Base-by-base conservation (phyloP, 1,140 invertebrate genomes). In the Adelges cooleyi region DNA sequence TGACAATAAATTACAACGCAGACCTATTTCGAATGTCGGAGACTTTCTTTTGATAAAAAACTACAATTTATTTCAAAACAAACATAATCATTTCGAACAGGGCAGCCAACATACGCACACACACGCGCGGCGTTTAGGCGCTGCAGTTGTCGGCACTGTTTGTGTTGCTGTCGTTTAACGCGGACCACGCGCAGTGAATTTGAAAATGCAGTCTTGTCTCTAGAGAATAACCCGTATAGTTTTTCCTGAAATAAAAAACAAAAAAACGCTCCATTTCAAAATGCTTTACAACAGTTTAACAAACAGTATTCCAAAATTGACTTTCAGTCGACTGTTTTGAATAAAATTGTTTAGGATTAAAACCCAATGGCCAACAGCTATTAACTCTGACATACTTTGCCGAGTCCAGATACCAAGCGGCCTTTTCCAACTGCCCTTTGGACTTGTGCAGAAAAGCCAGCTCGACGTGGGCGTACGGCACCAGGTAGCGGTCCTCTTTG, bases 201-300 rank as follows among this genome's bases (percentile, higher is more conserved):
- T 90, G 81, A 76, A 96, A 96, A 75, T 95, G 92, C 22, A 97
- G 77, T 51, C 92, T 81, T 1, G 92, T 93, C 72, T 96, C 92
- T 54, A 96, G 76, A 1, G 86, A 84, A 75, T 94, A 72, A 25
- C 71, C 71, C 20, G 71, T 68, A 36, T 71, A 72, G 49, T 72
- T 72, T 69, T 71, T 71, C 38, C 71, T 71, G 27, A 51, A 69
- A 69, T 51, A 51, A 17, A 67, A 56, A 46, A 18, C 11, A 33
- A 6, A 6, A 6, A 71, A 22, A 18, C 4, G 23, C 2, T n/a
- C 15, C n/a, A 27, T 3, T 25, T 2, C 1, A 23, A 4, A 18
- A n/a, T n/a, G n/a, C n/a, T n/a, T n/a, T n/a, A n/a, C n/a, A n/a
- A n/a, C n/a, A n/a, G n/a, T n/a, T n/a, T n/a, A n/a, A n/a, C n/a